Percentiles rank a stretch among this genome's conserved stretches.
phyloP scores from a whole-genome alignment of 2,888 invertebrate species.

The Microplitis deprimator region DNA sequence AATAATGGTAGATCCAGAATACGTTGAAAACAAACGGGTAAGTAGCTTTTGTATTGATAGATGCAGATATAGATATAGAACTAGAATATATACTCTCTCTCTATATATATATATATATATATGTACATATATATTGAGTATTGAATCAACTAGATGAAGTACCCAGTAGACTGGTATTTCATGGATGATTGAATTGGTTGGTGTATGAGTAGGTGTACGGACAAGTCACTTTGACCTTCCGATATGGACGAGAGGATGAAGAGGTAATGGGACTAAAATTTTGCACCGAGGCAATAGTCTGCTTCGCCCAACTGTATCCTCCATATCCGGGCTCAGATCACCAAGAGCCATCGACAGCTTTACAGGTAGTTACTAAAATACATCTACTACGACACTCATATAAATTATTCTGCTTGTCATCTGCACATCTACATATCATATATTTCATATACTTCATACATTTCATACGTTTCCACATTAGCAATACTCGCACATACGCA shows the following conservation, averaged over 20 bases:
- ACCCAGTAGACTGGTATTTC: conserved; percentile 9
- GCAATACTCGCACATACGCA: not conserved
- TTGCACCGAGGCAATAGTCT: conserved; percentile 97
- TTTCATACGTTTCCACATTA: not conserved
- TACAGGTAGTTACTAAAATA: conserved; percentile 77
- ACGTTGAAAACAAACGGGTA: conserved; percentile 84
- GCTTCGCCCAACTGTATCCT: conserved; percentile 89
- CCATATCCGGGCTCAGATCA: conserved; percentile 72
- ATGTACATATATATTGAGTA: not conserved
- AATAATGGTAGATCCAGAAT: conserved; percentile 91
- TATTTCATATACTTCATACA: not conserved
- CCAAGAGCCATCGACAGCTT: conserved; percentile 78
- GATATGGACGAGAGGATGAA: conserved; percentile 97
- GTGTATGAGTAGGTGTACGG: conserved; percentile 77
- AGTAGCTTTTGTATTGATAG: conserved; percentile 36
- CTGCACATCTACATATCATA: not conserved
- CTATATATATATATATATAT: conserved; percentile 8
- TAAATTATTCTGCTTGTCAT: not conserved
- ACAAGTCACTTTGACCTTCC: conserved; percentile 92
- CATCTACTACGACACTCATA: not conserved
- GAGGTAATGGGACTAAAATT: conserved; percentile 98
- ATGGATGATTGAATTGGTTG: conserved; percentile 4
- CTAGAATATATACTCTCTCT: too few relatives aligned
- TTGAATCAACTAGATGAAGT: conserved; percentile 6
- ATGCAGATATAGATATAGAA: not conserved